Percentiles rank a stretch among this genome's conserved stretches.
Evolutionary conservation across 2,888 invertebrate species (phyloP).

Genomic region (Eilema griseolum): DNA sequence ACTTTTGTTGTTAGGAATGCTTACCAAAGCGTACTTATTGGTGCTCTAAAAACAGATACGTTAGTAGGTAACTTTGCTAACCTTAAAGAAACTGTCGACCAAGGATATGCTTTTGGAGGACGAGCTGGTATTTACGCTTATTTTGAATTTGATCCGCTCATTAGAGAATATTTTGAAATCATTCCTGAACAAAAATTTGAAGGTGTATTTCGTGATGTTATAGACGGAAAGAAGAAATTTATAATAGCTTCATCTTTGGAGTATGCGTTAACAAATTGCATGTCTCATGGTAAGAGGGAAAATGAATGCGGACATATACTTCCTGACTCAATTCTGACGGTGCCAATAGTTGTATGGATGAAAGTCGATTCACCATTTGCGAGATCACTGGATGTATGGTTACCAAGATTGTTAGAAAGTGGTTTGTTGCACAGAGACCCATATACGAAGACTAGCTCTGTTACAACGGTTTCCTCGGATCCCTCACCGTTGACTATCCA

Average conservation of each 20-base stretch:
- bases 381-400: conserved; percentile 61
- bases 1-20: conserved; percentile 74
- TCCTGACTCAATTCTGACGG: conserved; percentile 71
- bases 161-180: conserved; percentile 63
- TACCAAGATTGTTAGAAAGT: conserved; percentile 70
- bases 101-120: conserved; percentile 71
- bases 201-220: conserved; percentile 61
- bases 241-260: conserved; percentile 72
- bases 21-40: conserved; percentile 76
- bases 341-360: conserved; percentile 75
- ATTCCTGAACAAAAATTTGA: conserved; percentile 69
- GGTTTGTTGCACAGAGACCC: conserved; percentile 66
- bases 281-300: conserved; percentile 65
- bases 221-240: conserved; percentile 65
- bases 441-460: conserved; percentile 50
- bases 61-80: conserved; percentile 65
- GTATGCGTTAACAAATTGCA: conserved; percentile 69
- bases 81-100: conserved; percentile 64
- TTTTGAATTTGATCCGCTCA: conserved; percentile 71
- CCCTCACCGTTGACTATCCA: conserved; percentile 65
- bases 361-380: conserved; percentile 67
- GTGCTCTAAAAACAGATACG: conserved; percentile 71
- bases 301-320: conserved; percentile 72
- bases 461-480: conserved; percentile 53
- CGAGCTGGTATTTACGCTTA: conserved; percentile 66